Evolutionary conservation across 2,797 vertebrate genomes (phyloP).

Genomic region (Octomys mimax): DNA sequence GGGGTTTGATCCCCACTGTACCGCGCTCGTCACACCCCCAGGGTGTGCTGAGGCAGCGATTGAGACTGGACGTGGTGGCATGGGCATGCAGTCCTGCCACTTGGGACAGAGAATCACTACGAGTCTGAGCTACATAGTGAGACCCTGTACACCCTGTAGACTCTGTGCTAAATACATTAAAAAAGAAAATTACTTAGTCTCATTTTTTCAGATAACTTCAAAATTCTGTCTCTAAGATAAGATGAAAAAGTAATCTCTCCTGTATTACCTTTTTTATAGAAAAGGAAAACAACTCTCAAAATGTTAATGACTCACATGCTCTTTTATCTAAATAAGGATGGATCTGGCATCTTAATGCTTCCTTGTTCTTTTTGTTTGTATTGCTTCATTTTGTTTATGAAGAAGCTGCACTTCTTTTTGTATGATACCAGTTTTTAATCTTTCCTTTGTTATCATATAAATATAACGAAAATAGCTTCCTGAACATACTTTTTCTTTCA

Average conservation of each 20-base stretch:
- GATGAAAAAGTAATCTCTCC: neutral
- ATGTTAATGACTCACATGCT: slow-evolving; percentile 2
- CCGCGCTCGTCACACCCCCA: too few relatives aligned
- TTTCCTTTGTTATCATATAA: slow-evolving; percentile 37
- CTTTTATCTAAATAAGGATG: slow-evolving; percentile 3
- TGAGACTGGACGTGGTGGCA: too few relatives aligned
- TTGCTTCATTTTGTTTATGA: neutral
- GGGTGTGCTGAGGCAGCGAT: too few relatives aligned
- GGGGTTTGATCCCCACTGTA: too few relatives aligned
- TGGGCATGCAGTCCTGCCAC: too few relatives aligned
- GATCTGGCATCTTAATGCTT: slow-evolving; percentile 4
- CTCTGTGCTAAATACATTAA: too few relatives aligned
- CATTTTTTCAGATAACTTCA: neutral
- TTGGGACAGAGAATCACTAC: too few relatives aligned
- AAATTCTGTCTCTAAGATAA: slow-evolving; percentile 13
- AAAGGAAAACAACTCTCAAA: slow-evolving; percentile 30
- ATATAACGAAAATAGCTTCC: neutral
- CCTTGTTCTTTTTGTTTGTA: neutral
- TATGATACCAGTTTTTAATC: slow-evolving; percentile 3
- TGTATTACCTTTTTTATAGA: neutral
- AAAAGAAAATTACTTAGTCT: neutral
- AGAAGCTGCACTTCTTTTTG: slow-evolving; percentile 35
- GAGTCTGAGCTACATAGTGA: too few relatives aligned
- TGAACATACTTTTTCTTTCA: neutral
- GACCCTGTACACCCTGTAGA: too few relatives aligned